phyloP scores from a whole-genome alignment of 2,113 vertebrate genomes.

The Oreocharis arfaki region DNA sequence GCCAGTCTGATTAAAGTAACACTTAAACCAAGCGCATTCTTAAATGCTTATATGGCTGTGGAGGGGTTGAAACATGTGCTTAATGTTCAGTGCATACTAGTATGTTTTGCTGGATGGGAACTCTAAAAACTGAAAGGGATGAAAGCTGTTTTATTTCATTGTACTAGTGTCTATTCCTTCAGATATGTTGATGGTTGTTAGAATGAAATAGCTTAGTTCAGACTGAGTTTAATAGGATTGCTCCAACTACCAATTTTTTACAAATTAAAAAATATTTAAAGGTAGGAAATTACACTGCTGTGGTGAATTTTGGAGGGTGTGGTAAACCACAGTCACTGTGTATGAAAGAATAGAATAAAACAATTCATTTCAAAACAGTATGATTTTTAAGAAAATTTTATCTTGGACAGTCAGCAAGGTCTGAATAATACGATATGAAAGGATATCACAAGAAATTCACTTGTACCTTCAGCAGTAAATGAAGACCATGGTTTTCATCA shows the following conservation, averaged over 20 bases:
- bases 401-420: neutral
- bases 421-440: neutral
- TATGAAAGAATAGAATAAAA: neutral
- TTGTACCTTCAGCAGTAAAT: neutral
- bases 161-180: neutral
- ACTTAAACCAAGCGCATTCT: neutral
- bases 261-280: neutral
- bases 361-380: neutral
- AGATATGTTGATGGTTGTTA: neutral
- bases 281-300: neutral
- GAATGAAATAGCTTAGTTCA: neutral
- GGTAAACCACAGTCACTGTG: neutral
- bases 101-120: neutral
- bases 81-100: neutral
- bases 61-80: neutral
- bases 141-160: neutral
- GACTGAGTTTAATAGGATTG: neutral
- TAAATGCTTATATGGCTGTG: neutral
- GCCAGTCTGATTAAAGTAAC: conserved; percentile 12
- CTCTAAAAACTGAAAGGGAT: neutral
- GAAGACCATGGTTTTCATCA: neutral
- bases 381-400: neutral
- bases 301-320: neutral
- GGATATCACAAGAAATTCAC: neutral
- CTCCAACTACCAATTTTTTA: neutral